phyloP scores from a whole-genome alignment of 2,888 invertebrate genomes.

The Tethea ocularis region DNA sequence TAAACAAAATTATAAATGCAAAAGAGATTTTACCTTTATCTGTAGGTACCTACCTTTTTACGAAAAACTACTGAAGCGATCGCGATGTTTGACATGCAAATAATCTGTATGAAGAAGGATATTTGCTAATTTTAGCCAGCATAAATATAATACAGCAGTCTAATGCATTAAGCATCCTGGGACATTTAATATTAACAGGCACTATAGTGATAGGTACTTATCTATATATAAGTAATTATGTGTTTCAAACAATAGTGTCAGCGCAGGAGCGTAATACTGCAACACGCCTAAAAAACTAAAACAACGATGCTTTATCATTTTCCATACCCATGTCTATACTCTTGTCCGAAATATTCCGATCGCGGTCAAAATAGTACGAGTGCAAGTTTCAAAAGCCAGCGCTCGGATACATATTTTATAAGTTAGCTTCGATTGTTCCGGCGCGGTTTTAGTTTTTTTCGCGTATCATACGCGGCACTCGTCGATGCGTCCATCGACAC shows the following conservation, averaged over 20 bases:
- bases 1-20: too few relatives aligned
- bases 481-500: slow-evolving; percentile 76
- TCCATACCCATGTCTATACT: slow-evolving; percentile 57
- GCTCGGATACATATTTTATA: slow-evolving; percentile 80
- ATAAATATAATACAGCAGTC: too few relatives aligned
- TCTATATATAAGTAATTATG: background rate
- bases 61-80: too few relatives aligned
- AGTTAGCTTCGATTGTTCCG: slow-evolving; percentile 82
- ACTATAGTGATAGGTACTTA: too few relatives aligned
- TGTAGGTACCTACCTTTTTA: too few relatives aligned
- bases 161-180: too few relatives aligned
- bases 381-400: slow-evolving; percentile 77
- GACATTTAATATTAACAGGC: too few relatives aligned
- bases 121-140: too few relatives aligned
- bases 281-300: slow-evolving; percentile 14
- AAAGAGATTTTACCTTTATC: too few relatives aligned
- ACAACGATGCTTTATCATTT: slow-evolving; percentile 49
- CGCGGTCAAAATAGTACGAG: slow-evolving; percentile 77
- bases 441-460: slow-evolving; percentile 64
- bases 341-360: slow-evolving; percentile 71
- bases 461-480: slow-evolving; percentile 67
- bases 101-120: too few relatives aligned
- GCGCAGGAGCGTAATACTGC: background rate
- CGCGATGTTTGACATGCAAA: too few relatives aligned
- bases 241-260: background rate